phyloP scores from a whole-genome alignment of 1,140 invertebrate genomes.

The Caenorhabditis brenneri region DNA sequence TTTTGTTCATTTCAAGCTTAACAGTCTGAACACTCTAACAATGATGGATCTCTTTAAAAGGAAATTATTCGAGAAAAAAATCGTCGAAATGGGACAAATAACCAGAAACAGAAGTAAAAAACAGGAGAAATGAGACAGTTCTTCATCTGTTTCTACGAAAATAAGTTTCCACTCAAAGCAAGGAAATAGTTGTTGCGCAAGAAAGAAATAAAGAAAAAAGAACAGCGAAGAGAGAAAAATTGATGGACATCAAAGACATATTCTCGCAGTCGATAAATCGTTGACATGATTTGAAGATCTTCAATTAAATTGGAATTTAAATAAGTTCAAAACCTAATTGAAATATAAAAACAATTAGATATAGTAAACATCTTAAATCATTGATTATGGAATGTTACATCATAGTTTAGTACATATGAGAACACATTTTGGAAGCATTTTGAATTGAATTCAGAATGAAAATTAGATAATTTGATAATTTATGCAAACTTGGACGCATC shows the following conservation, averaged over 20 bases:
- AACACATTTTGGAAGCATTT: no score
- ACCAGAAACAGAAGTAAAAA: neutral
- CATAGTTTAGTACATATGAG: no score
- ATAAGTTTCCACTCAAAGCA: neutral
- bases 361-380: no score
- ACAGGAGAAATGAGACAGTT: slow-evolving; percentile 11
- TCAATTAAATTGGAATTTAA: no score
- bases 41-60: neutral
- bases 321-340: no score
- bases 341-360: no score
- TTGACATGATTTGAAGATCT: slow-evolving; percentile 24
- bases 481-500: no score
- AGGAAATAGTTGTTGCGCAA: slow-evolving; percentile 4
- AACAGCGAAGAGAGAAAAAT: neutral
- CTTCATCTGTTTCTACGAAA: neutral
- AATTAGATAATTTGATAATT: no score
- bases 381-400: no score
- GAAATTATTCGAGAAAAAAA: neutral
- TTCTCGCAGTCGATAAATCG: slow-evolving; percentile 16
- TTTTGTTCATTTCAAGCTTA: slow-evolving; percentile 1
- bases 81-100: neutral
- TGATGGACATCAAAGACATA: neutral
- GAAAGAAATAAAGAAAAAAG: neutral
- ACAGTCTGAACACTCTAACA: no score
- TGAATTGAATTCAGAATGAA: no score